Evolutionary conservation across 2,888 invertebrate species (phyloP).

Genomic region (Trachelus tabidus): DNA sequence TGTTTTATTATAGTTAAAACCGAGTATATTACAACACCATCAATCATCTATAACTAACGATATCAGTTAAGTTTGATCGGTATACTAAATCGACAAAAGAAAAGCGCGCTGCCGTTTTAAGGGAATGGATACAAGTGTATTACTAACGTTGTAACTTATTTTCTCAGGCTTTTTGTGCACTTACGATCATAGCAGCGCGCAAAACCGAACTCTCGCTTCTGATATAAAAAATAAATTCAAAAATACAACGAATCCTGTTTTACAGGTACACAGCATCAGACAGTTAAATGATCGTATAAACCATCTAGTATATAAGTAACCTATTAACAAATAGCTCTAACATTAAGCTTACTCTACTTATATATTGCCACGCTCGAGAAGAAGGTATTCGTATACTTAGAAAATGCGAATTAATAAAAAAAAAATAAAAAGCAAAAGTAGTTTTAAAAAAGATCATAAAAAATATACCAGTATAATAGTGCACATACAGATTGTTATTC

Average conservation of each 20-base stretch:
- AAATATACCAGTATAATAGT: not conserved
- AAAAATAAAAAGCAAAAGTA: not conserved
- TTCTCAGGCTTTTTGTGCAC: not conserved
- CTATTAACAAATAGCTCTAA: not conserved
- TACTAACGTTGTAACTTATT: not conserved
- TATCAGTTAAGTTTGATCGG: not conserved
- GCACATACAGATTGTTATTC: not conserved
- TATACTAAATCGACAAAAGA: not conserved
- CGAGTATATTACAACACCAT: not conserved
- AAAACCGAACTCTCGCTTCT: not conserved
- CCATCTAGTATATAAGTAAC: not conserved
- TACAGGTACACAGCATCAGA: not conserved
- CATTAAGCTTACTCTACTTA: not conserved
- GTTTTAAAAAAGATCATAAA: not conserved
- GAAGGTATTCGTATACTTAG: not conserved
- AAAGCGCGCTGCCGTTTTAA: not conserved
- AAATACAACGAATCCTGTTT: conserved; percentile 2
- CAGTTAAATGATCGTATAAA: not conserved
- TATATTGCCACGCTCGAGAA: not conserved
- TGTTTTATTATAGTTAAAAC: not conserved
- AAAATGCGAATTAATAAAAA: not conserved
- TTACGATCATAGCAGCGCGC: not conserved
- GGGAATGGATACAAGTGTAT: not conserved
- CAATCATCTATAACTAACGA: not conserved
- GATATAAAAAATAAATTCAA: not conserved